These are phyloP conservation scores for Pseudonaja textilis DNA, from an alignment of 2,113 vertebrate species.

Conservation along the genomic window DNA sequence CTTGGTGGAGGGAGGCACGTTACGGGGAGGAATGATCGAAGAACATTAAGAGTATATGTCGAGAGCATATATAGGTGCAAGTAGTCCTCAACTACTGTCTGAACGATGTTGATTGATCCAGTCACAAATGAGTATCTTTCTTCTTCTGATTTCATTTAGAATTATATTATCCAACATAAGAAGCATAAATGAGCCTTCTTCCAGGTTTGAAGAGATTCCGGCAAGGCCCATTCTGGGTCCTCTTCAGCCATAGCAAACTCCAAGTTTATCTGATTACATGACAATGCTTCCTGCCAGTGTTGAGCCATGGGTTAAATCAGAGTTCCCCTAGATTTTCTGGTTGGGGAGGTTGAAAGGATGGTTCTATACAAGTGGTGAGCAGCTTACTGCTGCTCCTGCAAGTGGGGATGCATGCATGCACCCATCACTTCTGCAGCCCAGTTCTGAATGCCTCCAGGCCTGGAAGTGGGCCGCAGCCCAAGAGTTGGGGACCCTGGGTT, in stretches of 20 bases:
- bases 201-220: background rate
- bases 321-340: background rate
- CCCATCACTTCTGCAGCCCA: background rate
- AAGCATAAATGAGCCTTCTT: background rate
- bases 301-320: background rate
- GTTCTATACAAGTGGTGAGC: background rate
- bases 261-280: background rate
- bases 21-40: background rate
- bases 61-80: too few relatives aligned
- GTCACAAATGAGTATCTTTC: background rate
- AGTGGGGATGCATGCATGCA: background rate
- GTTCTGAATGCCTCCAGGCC: background rate
- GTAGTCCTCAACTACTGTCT: background rate
- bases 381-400: background rate
- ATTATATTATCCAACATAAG: background rate
- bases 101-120: background rate
- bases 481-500: background rate
- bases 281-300: background rate
- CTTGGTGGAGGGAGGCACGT: background rate
- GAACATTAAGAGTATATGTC: background rate
- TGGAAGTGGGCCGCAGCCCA: background rate
- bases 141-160: background rate
- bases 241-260: background rate
- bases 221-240: background rate
- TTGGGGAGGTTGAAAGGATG: background rate